Base-by-base conservation (phyloP, 2,797 vertebrate species). In the Cryptoblepharus egeriae region DNA sequence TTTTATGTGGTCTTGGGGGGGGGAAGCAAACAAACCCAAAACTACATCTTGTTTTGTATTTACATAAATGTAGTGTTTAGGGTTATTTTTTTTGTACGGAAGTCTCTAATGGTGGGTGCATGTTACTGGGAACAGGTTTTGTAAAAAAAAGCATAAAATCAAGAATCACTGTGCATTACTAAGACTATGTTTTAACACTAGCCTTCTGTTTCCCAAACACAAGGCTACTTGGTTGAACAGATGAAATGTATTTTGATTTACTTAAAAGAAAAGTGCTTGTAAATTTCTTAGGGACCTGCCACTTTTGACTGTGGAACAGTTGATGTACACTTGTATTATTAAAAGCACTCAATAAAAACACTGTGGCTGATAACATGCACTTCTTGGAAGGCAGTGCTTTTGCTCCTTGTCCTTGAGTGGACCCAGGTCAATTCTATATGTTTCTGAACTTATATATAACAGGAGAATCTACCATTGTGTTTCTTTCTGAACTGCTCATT, bases 281-380 rank as follows among this genome's bases (percentile, higher is more conserved):
- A 98, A 97, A 98, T 98, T 97, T 97, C 97, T 97, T 97, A 97
- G 97, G 97, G 97, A 97, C 96, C 96, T 97, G 96, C 96, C 97
- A 97, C 97, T 96, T 96, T 95, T 97, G 97, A 97, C 95, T 96
- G 97, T 97, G 97, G 97, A 97, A 97, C 97, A 97, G 97, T 98
- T 98, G 97, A 97, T 96, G 97, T 98, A 97, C 97, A 98, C 97
- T 98, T 98, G 97, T 98, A 98, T 99, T 97, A 98, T 97, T 97
- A 97, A 98, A 97, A 97, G n/a, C 98, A 98, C 97, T 98, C 97
- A 98, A 99, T 99, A 98, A 98, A 77, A 98, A 98, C 95, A 95
- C 96, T 96, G 95, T 96, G 94, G 94, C 94, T 95, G 93, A 94
- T 89, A 92, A 88, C 55, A 93, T 88, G 88, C 92, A 84, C 79